Conservation (phyloP, 1,140 invertebrate species). For the Eupristina koningsbergeri region DNA sequence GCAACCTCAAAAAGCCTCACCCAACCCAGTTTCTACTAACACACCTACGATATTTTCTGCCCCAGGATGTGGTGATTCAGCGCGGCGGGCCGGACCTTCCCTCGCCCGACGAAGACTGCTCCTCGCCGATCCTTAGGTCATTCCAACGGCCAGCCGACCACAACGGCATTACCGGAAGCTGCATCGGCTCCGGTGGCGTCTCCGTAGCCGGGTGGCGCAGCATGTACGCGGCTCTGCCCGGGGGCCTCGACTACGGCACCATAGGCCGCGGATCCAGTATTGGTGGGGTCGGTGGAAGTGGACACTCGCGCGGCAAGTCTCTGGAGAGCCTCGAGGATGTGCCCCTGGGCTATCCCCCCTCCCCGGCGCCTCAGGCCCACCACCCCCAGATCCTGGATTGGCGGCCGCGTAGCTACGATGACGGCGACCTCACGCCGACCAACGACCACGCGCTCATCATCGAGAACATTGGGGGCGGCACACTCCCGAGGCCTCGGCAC, state of each 20-base stretch:
- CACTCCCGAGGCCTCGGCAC: conserved; percentile 86
- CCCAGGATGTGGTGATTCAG: conserved; percentile 70
- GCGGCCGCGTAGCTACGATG: conserved; percentile 87
- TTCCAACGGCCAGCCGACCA: conserved; percentile 63
- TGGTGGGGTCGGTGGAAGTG: conserved; percentile 54
- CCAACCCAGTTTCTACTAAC: not conserved
- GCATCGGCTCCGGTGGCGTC: conserved; percentile 53
- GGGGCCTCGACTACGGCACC: conserved; percentile 59
- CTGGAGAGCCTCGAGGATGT: conserved; percentile 83
- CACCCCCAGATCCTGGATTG: conserved; percentile 72
- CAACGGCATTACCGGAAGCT: conserved; percentile 59
- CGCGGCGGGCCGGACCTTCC: conserved; percentile 68
- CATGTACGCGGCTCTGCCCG: conserved; percentile 69
- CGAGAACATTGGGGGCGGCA: conserved; percentile 84
- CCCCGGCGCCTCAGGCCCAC: conserved; percentile 64
- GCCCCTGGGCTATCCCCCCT: conserved; percentile 70
- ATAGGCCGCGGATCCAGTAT: conserved; percentile 56
- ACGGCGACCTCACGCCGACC: conserved; percentile 90
- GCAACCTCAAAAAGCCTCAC: too few species aligned
- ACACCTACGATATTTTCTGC: not conserved
- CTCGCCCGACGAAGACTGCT: conserved; percentile 71
- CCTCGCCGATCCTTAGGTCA: conserved; percentile 69
- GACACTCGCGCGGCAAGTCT: conserved; percentile 80
- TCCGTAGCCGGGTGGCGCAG: conserved; percentile 62
- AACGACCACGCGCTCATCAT: conserved; percentile 79